Evolutionary conservation across 64 coral and sea anemone genomes (phyloP).

Genomic region (Actinia equina): DNA sequence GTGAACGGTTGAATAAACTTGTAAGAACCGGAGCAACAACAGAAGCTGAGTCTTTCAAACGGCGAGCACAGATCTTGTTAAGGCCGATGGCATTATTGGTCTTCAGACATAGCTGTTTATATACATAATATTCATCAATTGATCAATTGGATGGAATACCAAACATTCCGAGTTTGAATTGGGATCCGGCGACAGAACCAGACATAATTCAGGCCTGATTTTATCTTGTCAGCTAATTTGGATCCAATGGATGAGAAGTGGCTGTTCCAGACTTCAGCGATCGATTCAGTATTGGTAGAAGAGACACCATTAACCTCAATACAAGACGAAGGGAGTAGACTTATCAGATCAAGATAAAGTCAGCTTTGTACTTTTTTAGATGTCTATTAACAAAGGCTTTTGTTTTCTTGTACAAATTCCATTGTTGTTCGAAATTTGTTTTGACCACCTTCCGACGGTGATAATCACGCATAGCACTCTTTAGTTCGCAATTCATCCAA

Average conservation of each 20-base stretch:
- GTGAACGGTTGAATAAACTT: conserved; percentile 16
- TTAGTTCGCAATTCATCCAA: conserved; percentile 18
- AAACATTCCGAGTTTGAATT: not conserved
- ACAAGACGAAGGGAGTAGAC: conserved; percentile 19
- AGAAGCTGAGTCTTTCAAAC: conserved; percentile 52
- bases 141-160: not conserved
- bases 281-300: conserved; percentile 33
- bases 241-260: conserved; percentile 58
- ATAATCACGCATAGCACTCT: conserved; percentile 26
- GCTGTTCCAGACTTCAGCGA: conserved; percentile 34
- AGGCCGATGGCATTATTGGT: conserved; percentile 53
- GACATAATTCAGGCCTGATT: not conserved
- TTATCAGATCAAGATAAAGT: not conserved
- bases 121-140: not conserved
- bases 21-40: conserved; percentile 55
- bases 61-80: conserved; percentile 45
- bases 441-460: conserved; percentile 1
- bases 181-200: not conserved
- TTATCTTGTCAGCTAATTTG: conserved; percentile 51
- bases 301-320: conserved; percentile 37
- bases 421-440: not conserved
- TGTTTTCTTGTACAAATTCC: not conserved
- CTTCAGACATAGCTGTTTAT: conserved; percentile 30
- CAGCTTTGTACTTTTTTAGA: too few relatives aligned
- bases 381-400: too few relatives aligned